A percentile compares a stretch with the other conserved stretches of the same genome.
Conservation (phyloP, 1,140 invertebrate species). For the Orussus abietinus region DNA sequence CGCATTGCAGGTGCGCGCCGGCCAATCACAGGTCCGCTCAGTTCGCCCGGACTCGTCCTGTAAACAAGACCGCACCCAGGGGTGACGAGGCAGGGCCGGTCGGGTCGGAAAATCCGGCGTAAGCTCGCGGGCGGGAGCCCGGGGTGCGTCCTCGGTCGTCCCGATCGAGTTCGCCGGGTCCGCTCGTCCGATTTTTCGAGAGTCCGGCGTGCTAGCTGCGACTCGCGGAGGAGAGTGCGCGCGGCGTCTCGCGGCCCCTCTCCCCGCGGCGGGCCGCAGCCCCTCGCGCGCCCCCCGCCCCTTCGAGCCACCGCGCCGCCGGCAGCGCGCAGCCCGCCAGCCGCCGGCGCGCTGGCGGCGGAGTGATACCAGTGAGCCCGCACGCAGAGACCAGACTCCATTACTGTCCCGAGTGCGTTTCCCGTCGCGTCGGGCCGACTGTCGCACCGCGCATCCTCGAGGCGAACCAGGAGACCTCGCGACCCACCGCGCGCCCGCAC, state of each 20-base stretch:
- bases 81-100: slow-evolving; percentile 51
- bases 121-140: too few relatives aligned
- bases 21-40: slow-evolving; percentile 62
- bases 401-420: slow-evolving; percentile 47
- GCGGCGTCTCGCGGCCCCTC: slow-evolving; percentile 17
- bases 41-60: slow-evolving; percentile 55
- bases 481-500: too few relatives aligned
- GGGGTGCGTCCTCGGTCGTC: too few relatives aligned
- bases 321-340: slow-evolving; percentile 20
- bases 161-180: too few relatives aligned
- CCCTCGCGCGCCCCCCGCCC: slow-evolving; percentile 9
- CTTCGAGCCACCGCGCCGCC: slow-evolving; percentile 1
- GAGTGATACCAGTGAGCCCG: slow-evolving; percentile 40
- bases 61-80: slow-evolving; percentile 65
- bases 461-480: too few relatives aligned
- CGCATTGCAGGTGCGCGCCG: slow-evolving; percentile 77
- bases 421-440: too few relatives aligned
- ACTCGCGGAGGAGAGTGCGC: slow-evolving; percentile 22
- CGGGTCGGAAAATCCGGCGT: slow-evolving; percentile 30
- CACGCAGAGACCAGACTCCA: slow-evolving; percentile 42
- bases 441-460: too few relatives aligned
- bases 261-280: too few relatives aligned
- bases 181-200: neutral
- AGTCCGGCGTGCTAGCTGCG: slow-evolving; percentile 17
- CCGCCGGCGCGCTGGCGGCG: slow-evolving; percentile 23